These are phyloP conservation scores for Pterocles burchelli DNA, from an alignment of 2,113 vertebrate species.

Conservation along the genomic window DNA sequence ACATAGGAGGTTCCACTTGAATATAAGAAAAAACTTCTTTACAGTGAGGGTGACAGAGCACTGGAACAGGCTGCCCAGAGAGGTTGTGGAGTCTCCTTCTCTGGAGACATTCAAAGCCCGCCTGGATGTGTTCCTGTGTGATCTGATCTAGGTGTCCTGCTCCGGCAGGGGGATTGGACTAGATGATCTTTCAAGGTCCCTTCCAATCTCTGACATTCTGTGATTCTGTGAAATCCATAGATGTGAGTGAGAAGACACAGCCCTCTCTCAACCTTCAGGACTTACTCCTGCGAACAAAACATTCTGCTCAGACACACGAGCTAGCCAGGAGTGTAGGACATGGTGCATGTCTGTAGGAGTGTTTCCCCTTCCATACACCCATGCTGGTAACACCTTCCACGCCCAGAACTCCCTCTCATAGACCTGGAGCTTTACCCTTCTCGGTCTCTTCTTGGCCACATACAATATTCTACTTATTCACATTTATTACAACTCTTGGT, in stretches of 20 bases:
- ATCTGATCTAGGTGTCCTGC: too few species aligned
- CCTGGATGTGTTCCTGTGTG: too few species aligned
- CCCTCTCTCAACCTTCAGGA: background rate
- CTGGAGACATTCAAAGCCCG: too few species aligned
- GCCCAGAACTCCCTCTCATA: background rate
- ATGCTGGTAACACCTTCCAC: accelerated
- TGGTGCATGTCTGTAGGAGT: accelerated
- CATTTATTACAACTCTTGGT: background rate
- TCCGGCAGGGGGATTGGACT: too few species aligned
- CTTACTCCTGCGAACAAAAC: background rate
- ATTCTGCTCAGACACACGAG: background rate
- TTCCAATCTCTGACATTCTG: too few species aligned
- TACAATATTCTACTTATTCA: background rate
- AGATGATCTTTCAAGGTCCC: too few species aligned
- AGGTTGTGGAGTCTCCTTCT: too few species aligned
- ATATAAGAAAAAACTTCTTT: too few species aligned
- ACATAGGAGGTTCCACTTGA: too few species aligned
- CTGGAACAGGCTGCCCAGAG: too few species aligned
- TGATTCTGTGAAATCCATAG: too few species aligned
- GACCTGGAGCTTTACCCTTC: background rate
- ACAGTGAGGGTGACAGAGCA: too few species aligned
- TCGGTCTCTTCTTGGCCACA: background rate
- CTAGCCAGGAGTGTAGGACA: accelerated
- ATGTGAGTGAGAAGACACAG: background rate
- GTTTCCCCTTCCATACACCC: background rate